phyloP scores from a whole-genome alignment of 1,140 invertebrate genomes.

The Brachystomella parvula region DNA sequence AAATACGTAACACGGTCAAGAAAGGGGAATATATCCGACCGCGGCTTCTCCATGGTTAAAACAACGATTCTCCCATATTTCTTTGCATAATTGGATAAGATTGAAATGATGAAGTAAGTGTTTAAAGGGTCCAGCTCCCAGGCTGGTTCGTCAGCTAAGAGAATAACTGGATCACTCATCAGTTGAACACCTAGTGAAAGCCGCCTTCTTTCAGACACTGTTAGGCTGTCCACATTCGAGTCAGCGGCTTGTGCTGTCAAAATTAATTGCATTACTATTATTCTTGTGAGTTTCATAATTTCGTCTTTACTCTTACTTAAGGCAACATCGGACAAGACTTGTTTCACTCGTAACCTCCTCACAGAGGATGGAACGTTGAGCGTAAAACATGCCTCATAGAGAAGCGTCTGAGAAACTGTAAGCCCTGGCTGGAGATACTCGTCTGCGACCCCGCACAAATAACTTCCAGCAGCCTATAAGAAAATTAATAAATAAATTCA shows the following conservation, averaged over 20 bases:
- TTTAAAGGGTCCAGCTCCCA: constrained; percentile 83
- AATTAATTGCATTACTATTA: not conserved
- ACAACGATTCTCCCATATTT: constrained; percentile 81
- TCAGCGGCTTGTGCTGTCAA: constrained; percentile 14
- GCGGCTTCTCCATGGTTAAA: constrained; percentile 82
- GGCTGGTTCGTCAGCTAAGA: constrained; percentile 82
- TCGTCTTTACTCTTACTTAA: constrained; percentile 47
- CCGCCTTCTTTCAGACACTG: constrained; percentile 65
- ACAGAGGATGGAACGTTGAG: constrained; percentile 40
- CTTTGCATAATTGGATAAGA: constrained; percentile 82
- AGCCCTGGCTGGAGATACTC: constrained; percentile 62
- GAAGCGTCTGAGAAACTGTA: constrained; percentile 74
- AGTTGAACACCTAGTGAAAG: constrained; percentile 78
- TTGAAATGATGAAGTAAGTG: constrained; percentile 84
- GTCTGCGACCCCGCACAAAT: constrained; percentile 21
- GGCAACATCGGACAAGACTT: constrained; percentile 81
- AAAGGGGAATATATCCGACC: constrained; percentile 87
- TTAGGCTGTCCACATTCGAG: constrained; percentile 18
- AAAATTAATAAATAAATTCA: not conserved
- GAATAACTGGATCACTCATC: constrained; percentile 76
- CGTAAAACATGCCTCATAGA: constrained; percentile 61
- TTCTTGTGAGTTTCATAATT: constrained; percentile 47
- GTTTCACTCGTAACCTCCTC: constrained; percentile 59
- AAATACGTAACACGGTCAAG: constrained; percentile 73
- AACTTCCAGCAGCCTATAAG: constrained; percentile 23